Conservation (phyloP, 2,888 invertebrate species). For the Acleris holmiana region DNA sequence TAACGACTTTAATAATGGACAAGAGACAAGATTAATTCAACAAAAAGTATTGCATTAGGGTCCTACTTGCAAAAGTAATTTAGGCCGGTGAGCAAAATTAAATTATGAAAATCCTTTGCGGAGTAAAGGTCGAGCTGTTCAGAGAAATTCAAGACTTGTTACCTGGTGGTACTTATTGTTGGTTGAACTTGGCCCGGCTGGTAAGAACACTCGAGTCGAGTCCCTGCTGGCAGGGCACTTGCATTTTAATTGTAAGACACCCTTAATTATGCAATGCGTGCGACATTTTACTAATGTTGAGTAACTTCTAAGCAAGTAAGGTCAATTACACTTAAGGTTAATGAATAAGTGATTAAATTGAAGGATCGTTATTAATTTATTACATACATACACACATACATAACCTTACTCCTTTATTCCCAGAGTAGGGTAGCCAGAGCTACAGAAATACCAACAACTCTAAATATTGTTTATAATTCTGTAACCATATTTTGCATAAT, state of each 20-base stretch:
- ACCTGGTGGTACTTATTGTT: conserved; percentile 31
- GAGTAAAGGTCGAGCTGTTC: conserved; percentile 31
- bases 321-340: no score
- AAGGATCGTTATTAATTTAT: no score
- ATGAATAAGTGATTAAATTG: no score
- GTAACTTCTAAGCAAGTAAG: no score
- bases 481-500: no score
- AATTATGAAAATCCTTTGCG: conserved; percentile 29
- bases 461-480: no score
- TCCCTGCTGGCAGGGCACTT: conserved; percentile 4
- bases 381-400: no score
- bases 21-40: conserved; percentile 18
- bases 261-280: neutral
- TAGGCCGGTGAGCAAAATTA: conserved; percentile 23
- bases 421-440: no score
- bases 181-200: conserved; percentile 23
- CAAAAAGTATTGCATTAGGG: conserved; percentile 23
- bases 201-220: conserved; percentile 25
- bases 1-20: conserved; percentile 12
- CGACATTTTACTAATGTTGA: neutral
- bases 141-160: conserved; percentile 26
- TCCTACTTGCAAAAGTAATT: conserved; percentile 26
- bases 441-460: no score
- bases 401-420: no score
- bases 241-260: conserved; percentile 23